phyloP scores from a whole-genome alignment of 2,888 invertebrate genomes.

The Synergus itoensis region DNA sequence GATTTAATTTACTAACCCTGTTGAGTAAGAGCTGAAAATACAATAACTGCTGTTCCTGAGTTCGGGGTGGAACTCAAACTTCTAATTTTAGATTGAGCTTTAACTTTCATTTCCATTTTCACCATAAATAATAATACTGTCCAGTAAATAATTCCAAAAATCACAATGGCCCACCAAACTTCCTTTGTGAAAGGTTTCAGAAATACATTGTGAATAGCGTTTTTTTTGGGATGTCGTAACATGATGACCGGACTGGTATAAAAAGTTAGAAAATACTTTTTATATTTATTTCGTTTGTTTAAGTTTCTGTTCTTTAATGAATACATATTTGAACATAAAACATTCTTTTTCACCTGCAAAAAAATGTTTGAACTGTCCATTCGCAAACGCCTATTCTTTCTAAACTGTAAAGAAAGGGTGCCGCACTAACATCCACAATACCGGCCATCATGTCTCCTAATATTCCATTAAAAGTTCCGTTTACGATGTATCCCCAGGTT shows the following conservation, averaged over 20 bases:
- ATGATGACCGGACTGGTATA: constrained; percentile 82
- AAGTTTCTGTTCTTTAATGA: constrained; percentile 36
- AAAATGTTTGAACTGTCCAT: constrained; percentile 82
- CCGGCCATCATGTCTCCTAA: constrained; percentile 68
- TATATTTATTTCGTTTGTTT: not conserved
- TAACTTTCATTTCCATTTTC: constrained; percentile 58
- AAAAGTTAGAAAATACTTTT: not conserved
- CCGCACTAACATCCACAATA: constrained; percentile 83
- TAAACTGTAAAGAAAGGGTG: constrained; percentile 82
- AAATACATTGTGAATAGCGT: constrained; percentile 82
- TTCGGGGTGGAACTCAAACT: constrained; percentile 52
- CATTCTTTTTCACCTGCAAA: constrained; percentile 79
- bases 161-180: constrained; percentile 81
- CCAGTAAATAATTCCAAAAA: constrained; percentile 66
- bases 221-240: constrained; percentile 84
- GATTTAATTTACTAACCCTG: constrained; percentile 71
- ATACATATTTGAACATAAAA: too few relatives aligned
- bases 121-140: constrained; percentile 55
- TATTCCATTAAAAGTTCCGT: constrained; percentile 66
- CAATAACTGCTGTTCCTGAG: constrained; percentile 72
- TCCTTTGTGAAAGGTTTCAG: constrained; percentile 81
- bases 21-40: constrained; percentile 77
- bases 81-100: constrained; percentile 43
- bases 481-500: constrained; percentile 67
- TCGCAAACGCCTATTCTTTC: constrained; percentile 81